A percentile compares a stretch with the other conserved stretches of the same genome.
phyloP scores from a whole-genome alignment of 2,797 vertebrate species.

The Falco naumanni region DNA sequence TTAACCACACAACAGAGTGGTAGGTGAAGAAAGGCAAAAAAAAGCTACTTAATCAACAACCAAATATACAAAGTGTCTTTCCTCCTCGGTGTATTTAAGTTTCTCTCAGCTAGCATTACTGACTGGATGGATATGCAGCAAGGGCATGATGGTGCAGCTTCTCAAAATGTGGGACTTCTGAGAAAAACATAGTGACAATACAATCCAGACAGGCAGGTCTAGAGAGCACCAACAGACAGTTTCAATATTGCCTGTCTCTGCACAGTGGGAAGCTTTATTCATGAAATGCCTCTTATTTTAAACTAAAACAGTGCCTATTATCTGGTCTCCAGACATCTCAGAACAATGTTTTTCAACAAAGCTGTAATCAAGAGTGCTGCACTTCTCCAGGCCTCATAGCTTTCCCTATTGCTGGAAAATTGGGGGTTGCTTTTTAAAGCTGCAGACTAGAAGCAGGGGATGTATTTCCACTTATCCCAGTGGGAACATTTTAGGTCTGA shows the following conservation, averaged over 20 bases:
- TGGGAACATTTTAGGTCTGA: slow-evolving; percentile 1
- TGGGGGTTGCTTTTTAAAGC: slow-evolving; percentile 26
- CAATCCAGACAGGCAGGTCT: slow-evolving; percentile 9
- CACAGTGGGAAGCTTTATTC: slow-evolving; percentile 37
- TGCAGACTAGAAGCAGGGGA: neutral
- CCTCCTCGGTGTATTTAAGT: neutral
- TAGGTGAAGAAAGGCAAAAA: neutral
- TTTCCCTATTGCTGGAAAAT: slow-evolving; percentile 31
- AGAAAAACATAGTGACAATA: neutral
- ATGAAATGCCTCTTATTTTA: slow-evolving; percentile 60
- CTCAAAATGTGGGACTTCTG: neutral
- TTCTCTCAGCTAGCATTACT: neutral
- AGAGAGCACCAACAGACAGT: slow-evolving; percentile 29
- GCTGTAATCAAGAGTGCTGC: slow-evolving; percentile 45
- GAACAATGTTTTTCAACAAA: slow-evolving; percentile 55
- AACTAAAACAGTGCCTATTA: slow-evolving; percentile 55
- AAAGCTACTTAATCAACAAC: neutral
- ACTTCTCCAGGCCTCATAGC: slow-evolving; percentile 32
- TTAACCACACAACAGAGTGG: neutral
- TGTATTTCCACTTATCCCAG: neutral
- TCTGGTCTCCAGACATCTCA: slow-evolving; percentile 40
- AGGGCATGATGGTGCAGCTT: neutral
- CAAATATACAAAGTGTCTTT: neutral
- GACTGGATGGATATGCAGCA: neutral
- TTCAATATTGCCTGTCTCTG: slow-evolving; percentile 32